Percentiles rank a stretch among this genome's conserved stretches.
Conservation (phyloP, 2,888 invertebrate species). For the Volucella inflata region DNA sequence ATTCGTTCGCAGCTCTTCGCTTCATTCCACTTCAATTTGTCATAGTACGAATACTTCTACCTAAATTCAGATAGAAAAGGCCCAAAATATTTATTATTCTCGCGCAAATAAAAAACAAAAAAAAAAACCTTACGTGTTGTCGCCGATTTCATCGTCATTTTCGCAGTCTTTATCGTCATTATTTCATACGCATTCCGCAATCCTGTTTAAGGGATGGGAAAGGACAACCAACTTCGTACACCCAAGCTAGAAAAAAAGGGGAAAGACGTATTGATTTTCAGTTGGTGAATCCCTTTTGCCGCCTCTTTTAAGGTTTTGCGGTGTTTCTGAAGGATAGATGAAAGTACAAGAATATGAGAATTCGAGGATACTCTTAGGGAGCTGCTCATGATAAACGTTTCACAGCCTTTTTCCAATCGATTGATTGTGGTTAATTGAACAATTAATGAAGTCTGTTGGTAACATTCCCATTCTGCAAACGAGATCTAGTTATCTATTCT, state of each 20-base stretch:
- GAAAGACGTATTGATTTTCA: constrained; percentile 65
- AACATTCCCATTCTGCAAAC: constrained; percentile 21
- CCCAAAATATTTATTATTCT: constrained; percentile 55
- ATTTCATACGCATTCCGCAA: constrained; percentile 45
- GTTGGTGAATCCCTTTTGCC: constrained; percentile 53
- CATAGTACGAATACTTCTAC: neutral
- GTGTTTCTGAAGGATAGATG: constrained; percentile 10
- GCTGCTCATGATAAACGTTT: constrained; percentile 19
- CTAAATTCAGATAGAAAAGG: constrained; percentile 42
- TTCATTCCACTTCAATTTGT: constrained; percentile 57
- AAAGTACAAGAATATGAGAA: neutral
- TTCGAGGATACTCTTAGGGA: neutral
- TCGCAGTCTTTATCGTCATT: constrained; percentile 24
- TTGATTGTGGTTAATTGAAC: constrained; percentile 71
- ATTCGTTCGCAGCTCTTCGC: constrained; percentile 23
- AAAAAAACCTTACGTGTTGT: constrained; percentile 33
- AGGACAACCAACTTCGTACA: constrained; percentile 35
- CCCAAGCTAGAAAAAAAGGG: neutral
- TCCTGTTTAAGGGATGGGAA: constrained; percentile 58
- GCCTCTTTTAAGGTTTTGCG: constrained; percentile 45
- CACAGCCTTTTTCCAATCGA: constrained; percentile 57
- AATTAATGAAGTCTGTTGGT: constrained; percentile 64
- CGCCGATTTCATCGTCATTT: constrained; percentile 22
- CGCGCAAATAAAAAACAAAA: constrained; percentile 53
- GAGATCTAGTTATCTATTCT: constrained; percentile 19